Percentiles rank a stretch among this genome's conserved stretches.
These are phyloP conservation scores for Drosophila atroscutellata DNA, from an alignment of 2,888 invertebrate species.

Conservation along the genomic window DNA sequence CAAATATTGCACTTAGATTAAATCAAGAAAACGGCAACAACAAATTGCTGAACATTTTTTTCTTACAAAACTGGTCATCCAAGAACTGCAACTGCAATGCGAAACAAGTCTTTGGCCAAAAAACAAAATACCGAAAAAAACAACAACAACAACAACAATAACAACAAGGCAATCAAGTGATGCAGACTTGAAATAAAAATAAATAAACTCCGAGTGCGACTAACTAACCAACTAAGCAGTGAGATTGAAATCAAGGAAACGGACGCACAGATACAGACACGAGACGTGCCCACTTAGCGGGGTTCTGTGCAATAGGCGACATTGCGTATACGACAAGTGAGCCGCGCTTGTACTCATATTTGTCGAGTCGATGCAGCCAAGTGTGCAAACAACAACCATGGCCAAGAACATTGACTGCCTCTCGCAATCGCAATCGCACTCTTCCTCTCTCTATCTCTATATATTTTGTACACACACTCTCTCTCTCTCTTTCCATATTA, in stretches of 20 bases:
- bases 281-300: conserved; percentile 49
- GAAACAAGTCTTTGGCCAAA: conserved; percentile 68
- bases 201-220: conserved; percentile 18
- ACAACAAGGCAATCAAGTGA: conserved; percentile 57
- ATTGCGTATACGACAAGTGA: conserved; percentile 75
- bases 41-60: conserved; percentile 5
- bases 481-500: background rate
- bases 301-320: conserved; percentile 59
- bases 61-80: conserved; percentile 69
- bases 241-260: conserved; percentile 77
- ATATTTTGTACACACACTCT: background rate
- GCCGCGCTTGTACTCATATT: conserved; percentile 31
- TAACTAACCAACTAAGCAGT: conserved; percentile 36
- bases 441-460: conserved; percentile 4
- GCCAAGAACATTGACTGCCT: conserved; percentile 71
- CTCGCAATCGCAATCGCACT: conserved; percentile 2
- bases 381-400: conserved; percentile 75
- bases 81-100: conserved; percentile 68
- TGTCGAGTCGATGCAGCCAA: conserved; percentile 59
- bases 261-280: conserved; percentile 31
- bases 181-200: conserved; percentile 55
- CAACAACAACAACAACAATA: conserved; percentile 7
- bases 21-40: conserved; percentile 25
- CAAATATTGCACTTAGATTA: conserved; percentile 25
- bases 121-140: conserved; percentile 36